Evolutionary conservation across 2,113 vertebrate species (phyloP).

Genomic region (Echinops telfairi): DNA sequence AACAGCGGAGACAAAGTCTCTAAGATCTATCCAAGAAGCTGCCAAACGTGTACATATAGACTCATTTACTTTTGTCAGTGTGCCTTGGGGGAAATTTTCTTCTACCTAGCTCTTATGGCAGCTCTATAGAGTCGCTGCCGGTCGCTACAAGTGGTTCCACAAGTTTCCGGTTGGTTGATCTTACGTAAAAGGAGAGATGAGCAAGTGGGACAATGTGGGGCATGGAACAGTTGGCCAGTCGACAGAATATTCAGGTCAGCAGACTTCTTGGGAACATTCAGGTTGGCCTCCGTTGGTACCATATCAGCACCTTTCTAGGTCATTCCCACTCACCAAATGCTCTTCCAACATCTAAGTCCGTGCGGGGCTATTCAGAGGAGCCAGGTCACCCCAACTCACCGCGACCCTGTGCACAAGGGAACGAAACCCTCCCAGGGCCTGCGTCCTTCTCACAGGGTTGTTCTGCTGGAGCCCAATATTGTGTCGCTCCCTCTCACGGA

Average conservation of each 20-base stretch:
- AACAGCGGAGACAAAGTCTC: not conserved
- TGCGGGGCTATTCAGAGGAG: no score
- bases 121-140: not conserved
- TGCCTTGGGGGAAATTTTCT: constrained; percentile 14
- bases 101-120: not conserved
- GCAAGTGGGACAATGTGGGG: not conserved
- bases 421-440: no score
- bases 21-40: constrained; percentile 9
- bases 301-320: not conserved
- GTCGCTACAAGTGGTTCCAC: not conserved
- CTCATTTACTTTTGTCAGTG: not conserved
- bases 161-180: not conserved
- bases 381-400: no score
- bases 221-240: not conserved
- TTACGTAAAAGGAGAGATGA: not conserved
- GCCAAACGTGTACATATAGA: no score
- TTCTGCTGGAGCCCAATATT: no score
- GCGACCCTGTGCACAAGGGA: no score
- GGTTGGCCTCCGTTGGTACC: not conserved
- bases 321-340: not conserved
- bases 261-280: not conserved
- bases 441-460: no score
- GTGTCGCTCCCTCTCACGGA: no score
- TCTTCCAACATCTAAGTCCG: not conserved
- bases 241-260: not conserved